Percentiles rank a stretch among this genome's conserved stretches.
These are phyloP conservation scores for Simalia tracyae DNA, from an alignment of 2,797 vertebrate genomes.

Conservation along the genomic window DNA sequence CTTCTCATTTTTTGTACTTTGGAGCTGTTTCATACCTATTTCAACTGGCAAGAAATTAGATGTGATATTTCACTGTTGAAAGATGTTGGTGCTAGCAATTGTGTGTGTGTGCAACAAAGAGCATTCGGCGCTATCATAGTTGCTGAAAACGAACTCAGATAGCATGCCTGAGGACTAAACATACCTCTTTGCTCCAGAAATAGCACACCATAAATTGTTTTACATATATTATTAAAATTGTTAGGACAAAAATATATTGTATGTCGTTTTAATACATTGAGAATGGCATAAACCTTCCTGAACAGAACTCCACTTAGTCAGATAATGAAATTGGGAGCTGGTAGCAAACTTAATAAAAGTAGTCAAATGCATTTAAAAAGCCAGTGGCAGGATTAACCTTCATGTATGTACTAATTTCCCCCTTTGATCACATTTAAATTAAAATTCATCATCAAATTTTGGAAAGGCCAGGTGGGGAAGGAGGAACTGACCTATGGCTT, in stretches of 20 bases:
- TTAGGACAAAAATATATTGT: neutral
- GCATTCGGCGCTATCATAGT: neutral
- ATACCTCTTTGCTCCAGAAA: neutral
- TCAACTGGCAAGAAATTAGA: neutral
- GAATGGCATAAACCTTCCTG: neutral
- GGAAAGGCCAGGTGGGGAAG: neutral
- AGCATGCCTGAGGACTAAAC: neutral
- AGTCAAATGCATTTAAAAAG: neutral
- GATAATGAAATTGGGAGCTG: neutral
- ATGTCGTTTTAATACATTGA: neutral
- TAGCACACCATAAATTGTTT: too few species aligned
- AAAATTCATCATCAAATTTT: neutral
- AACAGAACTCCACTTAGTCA: neutral
- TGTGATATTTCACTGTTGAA: constrained; percentile 10
- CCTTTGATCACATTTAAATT: neutral
- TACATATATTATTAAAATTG: neutral
- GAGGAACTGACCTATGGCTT: neutral
- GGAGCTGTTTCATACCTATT: constrained; percentile 50
- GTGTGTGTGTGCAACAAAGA: neutral
- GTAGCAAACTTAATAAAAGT: neutral
- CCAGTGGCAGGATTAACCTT: neutral
- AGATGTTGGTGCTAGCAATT: neutral
- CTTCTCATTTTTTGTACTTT: constrained; percentile 41
- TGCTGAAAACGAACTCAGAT: neutral
- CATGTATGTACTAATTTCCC: neutral